These are phyloP conservation scores for Eulemur coronatus DNA, from an alignment of 2,797 vertebrate genomes.

Conservation along the genomic window DNA sequence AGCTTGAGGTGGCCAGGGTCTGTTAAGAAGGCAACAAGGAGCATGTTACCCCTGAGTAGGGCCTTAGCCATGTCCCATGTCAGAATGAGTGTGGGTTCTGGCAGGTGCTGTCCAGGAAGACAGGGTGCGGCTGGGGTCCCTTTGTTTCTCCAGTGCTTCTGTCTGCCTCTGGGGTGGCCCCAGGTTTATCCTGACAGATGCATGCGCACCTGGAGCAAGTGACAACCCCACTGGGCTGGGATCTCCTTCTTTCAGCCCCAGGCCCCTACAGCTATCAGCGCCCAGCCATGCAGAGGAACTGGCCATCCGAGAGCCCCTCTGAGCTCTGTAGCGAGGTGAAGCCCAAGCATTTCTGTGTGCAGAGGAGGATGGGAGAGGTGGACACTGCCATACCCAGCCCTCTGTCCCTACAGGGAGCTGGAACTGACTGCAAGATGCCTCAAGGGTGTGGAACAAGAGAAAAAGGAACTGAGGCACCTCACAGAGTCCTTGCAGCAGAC, in stretches of 20 bases:
- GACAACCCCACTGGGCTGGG: background rate
- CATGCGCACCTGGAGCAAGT: background rate
- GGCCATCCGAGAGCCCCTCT: background rate
- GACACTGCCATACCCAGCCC: background rate
- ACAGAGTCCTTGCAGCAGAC: slow-evolving; percentile 92
- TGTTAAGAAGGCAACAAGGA: background rate
- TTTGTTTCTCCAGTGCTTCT: background rate
- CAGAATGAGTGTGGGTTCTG: background rate
- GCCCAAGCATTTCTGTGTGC: background rate
- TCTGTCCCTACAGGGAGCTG: slow-evolving; percentile 89
- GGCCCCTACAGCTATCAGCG: background rate
- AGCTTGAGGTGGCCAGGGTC: background rate
- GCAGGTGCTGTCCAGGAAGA: background rate
- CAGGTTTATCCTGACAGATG: background rate
- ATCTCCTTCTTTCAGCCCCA: background rate
- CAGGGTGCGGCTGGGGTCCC: background rate
- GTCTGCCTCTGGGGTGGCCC: background rate
- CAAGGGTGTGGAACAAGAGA: slow-evolving; percentile 93
- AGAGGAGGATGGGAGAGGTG: background rate
- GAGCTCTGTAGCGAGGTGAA: background rate
- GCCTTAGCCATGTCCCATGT: background rate
- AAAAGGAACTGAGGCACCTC: slow-evolving; percentile 90
- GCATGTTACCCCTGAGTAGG: background rate
- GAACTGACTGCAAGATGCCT: slow-evolving; percentile 93
- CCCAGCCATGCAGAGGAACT: background rate